A percentile compares a stretch with the other conserved stretches of the same genome.
Evolutionary conservation across 2,888 invertebrate species (phyloP).

Genomic region (Taphrorychus bicolor): DNA sequence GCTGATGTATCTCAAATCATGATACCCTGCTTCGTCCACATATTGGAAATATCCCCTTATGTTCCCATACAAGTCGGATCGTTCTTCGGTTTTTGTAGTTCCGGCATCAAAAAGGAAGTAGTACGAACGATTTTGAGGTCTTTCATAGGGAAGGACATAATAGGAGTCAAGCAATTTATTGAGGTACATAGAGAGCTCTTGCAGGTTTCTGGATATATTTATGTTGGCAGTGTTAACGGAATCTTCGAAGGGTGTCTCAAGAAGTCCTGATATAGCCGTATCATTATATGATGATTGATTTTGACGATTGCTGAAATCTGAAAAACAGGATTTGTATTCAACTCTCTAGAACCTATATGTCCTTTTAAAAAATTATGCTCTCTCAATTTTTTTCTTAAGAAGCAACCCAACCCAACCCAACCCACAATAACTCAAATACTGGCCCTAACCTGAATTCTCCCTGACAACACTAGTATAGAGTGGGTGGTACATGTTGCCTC

Average conservation of each 20-base stretch:
- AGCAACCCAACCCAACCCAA: too few species aligned
- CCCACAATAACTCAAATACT: too few species aligned
- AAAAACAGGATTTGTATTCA: too few species aligned
- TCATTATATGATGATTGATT: neutral
- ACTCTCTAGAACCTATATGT: too few species aligned
- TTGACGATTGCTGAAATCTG: neutral
- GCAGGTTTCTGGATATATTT: neutral
- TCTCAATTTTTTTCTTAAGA: too few species aligned
- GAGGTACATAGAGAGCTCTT: neutral
- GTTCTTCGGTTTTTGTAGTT: conserved; percentile 47
- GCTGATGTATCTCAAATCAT: conserved; percentile 47
- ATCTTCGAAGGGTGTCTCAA: neutral
- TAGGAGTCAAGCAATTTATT: neutral
- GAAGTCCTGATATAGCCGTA: neutral
- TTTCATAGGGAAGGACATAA: neutral
- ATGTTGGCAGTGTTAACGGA: neutral
- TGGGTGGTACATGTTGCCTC: too few species aligned
- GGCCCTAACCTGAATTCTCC: neutral
- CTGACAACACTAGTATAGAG: neutral
- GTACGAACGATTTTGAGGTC: conserved; percentile 44
- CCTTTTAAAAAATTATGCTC: too few species aligned
- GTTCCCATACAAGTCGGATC: conserved; percentile 49
- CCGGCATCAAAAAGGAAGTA: conserved; percentile 48
- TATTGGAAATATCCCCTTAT: conserved; percentile 50
- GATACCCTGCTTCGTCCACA: conserved; percentile 43